Evolutionary conservation across 2,797 vertebrate species (phyloP).

Genomic region (Nyctibius grandis): DNA sequence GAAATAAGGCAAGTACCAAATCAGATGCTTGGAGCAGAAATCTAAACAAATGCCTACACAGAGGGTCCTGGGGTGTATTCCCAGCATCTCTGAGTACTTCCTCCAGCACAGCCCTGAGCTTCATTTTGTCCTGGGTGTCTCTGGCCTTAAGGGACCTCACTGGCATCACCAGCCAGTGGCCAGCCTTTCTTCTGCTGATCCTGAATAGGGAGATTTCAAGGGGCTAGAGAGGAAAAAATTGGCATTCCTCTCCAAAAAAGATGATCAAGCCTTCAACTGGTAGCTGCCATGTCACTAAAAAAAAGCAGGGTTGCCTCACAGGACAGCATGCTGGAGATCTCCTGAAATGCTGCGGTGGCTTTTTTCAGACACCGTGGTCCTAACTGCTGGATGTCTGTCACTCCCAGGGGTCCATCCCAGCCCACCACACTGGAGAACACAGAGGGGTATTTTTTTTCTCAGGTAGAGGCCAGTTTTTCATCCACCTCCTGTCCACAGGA

Average conservation of each 20-base stretch:
- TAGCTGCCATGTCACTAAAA: neutral
- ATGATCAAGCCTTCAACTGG: neutral
- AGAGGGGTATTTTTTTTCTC: neutral
- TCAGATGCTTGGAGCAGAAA: neutral
- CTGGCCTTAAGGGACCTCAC: neutral
- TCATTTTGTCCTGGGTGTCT: neutral
- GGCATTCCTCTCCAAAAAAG: neutral
- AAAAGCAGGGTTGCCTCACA: neutral
- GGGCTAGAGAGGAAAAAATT: neutral
- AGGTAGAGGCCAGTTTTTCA: neutral
- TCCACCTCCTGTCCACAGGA: neutral
- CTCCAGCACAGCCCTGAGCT: neutral
- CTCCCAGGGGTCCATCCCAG: neutral
- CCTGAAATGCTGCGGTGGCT: neutral
- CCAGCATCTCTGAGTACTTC: fast-evolving
- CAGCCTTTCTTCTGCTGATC: neutral
- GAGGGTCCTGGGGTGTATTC: neutral
- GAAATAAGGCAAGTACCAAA: neutral
- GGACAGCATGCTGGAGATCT: neutral
- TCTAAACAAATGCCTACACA: neutral
- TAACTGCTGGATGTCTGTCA: neutral
- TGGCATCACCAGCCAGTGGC: neutral
- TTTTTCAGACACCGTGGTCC: neutral
- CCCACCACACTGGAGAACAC: neutral
- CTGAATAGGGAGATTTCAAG: neutral